Evolutionary conservation across 1,140 invertebrate species (phyloP).

Genomic region (Panagrolaimus sp.): DNA sequence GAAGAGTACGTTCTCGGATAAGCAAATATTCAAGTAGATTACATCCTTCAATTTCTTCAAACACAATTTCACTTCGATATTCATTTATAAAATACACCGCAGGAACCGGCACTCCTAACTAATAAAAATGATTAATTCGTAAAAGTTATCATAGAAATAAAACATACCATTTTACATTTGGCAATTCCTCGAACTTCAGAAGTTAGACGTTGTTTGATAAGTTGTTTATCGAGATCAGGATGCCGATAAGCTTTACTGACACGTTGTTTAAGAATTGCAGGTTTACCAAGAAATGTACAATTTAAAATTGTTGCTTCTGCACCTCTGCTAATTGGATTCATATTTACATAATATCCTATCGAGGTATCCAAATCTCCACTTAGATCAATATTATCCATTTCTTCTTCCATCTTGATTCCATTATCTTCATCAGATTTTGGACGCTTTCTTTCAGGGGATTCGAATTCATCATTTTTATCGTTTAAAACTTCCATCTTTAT

Average conservation of each 20-base stretch:
- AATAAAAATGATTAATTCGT: conserved; percentile 20
- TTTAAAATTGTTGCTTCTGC: conserved; percentile 82
- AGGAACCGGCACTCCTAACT: conserved; percentile 71
- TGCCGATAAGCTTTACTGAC: conserved; percentile 87
- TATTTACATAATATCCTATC: conserved; percentile 8
- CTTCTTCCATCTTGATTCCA: too few relatives aligned
- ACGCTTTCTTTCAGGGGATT: background rate
- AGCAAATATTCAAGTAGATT: conserved; percentile 60
- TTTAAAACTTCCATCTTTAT: too few relatives aligned
- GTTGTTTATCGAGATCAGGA: conserved; percentile 71
- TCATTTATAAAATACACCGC: conserved; percentile 75
- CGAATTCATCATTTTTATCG: too few relatives aligned
- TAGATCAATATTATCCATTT: background rate
- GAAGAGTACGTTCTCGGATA: conserved; percentile 27
- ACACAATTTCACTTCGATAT: conserved; percentile 71
- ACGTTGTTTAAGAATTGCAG: conserved; percentile 79
- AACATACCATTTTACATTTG: conserved; percentile 70
- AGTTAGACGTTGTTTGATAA: conserved; percentile 83
- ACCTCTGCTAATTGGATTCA: conserved; percentile 70
- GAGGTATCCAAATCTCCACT: conserved; percentile 1
- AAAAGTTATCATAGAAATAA: background rate
- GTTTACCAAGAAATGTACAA: conserved; percentile 72
- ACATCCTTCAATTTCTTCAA: conserved; percentile 75
- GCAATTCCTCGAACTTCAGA: conserved; percentile 77
- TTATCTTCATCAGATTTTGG: background rate